phyloP scores from a whole-genome alignment of 2,113 vertebrate genomes.

The Corythornis madagascariensis region DNA sequence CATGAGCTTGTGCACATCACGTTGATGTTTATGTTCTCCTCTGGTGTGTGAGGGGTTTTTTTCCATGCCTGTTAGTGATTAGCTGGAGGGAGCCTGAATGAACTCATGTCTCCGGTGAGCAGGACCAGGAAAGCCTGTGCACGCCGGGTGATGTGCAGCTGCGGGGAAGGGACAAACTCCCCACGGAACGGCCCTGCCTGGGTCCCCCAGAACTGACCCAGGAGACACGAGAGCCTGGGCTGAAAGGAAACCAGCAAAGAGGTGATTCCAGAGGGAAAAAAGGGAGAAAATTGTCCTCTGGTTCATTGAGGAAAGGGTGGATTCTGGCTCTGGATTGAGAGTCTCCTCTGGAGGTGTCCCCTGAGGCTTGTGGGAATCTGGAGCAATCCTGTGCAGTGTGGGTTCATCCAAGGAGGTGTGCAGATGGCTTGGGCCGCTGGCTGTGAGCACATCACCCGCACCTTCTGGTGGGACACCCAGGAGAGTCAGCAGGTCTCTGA shows the following conservation, averaged over 20 bases:
- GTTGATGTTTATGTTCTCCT: constrained; percentile 65
- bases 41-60: constrained; percentile 57
- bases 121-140: constrained; percentile 29
- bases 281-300: not conserved
- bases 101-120: constrained; percentile 62
- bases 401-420: not conserved
- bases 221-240: rapidly evolving
- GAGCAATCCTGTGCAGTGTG: not conserved
- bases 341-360: not conserved
- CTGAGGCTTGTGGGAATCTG: not conserved
- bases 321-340: not conserved
- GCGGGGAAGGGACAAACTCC: not conserved
- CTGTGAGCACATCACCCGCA: rapidly evolving
- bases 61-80: constrained; percentile 60
- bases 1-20: constrained; percentile 51
- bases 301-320: not conserved
- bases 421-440: not conserved
- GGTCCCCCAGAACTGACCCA: not conserved
- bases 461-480: not conserved
- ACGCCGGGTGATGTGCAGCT: not conserved
- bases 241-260: not conserved
- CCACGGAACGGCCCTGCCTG: not conserved
- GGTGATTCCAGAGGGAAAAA: not conserved
- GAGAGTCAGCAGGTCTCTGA: not conserved
- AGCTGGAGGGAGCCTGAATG: constrained; percentile 28